A percentile compares a stretch with the other conserved stretches of the same genome.
Conservation (phyloP, 1,140 invertebrate genomes). For the Diorhabda sublineata region DNA sequence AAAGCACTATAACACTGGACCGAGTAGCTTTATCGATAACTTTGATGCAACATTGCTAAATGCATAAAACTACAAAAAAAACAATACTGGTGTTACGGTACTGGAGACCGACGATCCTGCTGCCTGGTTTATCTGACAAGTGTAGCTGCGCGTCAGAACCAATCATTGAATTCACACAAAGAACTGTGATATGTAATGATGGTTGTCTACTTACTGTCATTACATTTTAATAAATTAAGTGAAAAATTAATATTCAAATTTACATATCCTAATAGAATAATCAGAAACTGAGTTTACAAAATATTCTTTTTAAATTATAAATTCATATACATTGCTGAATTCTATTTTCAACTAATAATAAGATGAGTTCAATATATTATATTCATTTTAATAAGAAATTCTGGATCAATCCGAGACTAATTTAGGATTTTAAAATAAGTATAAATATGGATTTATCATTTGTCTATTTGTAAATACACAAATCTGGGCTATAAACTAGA, state of each 20-base stretch:
- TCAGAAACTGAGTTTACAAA: too few species aligned
- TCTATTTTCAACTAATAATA: too few species aligned
- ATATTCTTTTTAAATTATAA: too few species aligned
- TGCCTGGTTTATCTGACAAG: conserved; percentile 23
- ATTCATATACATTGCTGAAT: too few species aligned
- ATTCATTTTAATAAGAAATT: too few species aligned
- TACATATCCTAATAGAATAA: too few species aligned
- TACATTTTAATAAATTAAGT: neutral
- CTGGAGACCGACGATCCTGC: conserved; percentile 28
- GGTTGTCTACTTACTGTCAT: conserved; percentile 20
- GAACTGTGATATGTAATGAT: conserved; percentile 15
- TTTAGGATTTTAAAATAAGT: neutral
- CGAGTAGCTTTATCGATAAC: conserved; percentile 15
- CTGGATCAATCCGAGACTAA: too few species aligned
- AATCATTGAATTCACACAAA: conserved; percentile 13
- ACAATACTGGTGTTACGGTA: conserved; percentile 39
- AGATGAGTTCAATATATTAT: too few species aligned
- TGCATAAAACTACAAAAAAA: conserved; percentile 35
- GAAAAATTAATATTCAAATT: too few species aligned
- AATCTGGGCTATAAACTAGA: too few species aligned
- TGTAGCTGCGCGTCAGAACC: conserved; percentile 23
- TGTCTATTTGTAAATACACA: neutral
- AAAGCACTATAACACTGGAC: conserved; percentile 25
- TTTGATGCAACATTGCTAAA: conserved; percentile 34
- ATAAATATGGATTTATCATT: conserved; percentile 1